These are phyloP conservation scores for Prionace glauca DNA, from an alignment of 2,797 vertebrate genomes.

Conservation along the genomic window DNA sequence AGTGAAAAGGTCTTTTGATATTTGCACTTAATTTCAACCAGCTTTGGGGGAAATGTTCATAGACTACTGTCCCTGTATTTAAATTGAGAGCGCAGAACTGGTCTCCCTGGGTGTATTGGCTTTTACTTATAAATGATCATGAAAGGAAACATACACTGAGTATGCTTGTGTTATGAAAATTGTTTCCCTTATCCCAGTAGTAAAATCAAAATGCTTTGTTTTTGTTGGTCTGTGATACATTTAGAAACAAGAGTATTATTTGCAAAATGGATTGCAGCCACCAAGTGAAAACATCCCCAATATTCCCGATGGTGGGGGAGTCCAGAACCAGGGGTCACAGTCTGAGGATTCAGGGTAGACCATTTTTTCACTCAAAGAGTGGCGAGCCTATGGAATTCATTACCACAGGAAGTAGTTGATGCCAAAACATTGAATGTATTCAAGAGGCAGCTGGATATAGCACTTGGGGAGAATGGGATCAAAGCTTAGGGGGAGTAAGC, in stretches of 20 bases:
- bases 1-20: not conserved
- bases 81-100: not conserved
- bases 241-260: not conserved
- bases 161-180: not conserved
- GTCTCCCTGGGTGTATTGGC: not conserved
- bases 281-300: not conserved
- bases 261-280: not conserved
- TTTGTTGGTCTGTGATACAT: not conserved
- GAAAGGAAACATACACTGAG: not conserved
- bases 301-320: too few relatives aligned
- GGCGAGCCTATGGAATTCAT: too few relatives aligned
- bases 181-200: not conserved
- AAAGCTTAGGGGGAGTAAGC: too few relatives aligned
- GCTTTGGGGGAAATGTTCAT: constrained; percentile 16
- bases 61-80: not conserved
- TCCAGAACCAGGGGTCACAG: too few relatives aligned
- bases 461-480: too few relatives aligned
- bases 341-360: too few relatives aligned
- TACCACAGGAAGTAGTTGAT: too few relatives aligned
- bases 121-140: not conserved
- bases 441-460: too few relatives aligned
- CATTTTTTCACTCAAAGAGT: too few relatives aligned
- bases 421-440: too few relatives aligned
- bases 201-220: not conserved
- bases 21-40: not conserved